Evolutionary conservation across 2,797 vertebrate species (phyloP).

Genomic region (Sebastes kiyomatsui): DNA sequence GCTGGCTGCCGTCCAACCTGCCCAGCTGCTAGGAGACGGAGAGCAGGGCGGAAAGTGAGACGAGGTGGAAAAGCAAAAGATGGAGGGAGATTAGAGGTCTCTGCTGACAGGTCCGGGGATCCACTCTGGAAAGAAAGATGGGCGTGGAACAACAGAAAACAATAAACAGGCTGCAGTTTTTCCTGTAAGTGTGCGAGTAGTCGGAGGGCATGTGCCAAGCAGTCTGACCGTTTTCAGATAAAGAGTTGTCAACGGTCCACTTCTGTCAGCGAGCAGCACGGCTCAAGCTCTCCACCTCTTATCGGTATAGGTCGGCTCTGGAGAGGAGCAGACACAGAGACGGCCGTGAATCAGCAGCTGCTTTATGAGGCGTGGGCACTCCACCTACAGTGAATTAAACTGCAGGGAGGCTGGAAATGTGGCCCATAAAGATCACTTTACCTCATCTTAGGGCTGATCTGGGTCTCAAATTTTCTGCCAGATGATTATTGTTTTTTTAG

Average conservation of each 20-base stretch:
- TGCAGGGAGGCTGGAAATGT: slow-evolving; percentile 27
- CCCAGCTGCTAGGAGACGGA: slow-evolving; percentile 53
- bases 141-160: slow-evolving; percentile 37
- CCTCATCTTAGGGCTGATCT: slow-evolving; percentile 20
- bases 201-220: slow-evolving; percentile 15
- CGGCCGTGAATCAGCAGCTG: slow-evolving; percentile 55
- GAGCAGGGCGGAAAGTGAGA: slow-evolving; percentile 50
- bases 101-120: slow-evolving; percentile 43
- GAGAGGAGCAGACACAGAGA: slow-evolving; percentile 33
- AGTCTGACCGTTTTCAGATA: slow-evolving; percentile 37
- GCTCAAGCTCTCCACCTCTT: slow-evolving; percentile 32
- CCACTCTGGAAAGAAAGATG: slow-evolving; percentile 36
- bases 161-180: slow-evolving; percentile 45
- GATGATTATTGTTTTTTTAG: slow-evolving; percentile 23
- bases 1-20: slow-evolving; percentile 59
- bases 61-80: slow-evolving; percentile 54
- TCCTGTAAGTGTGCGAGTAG: slow-evolving; percentile 34
- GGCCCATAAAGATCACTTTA: slow-evolving; percentile 32
- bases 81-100: slow-evolving; percentile 67
- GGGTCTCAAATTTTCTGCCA: slow-evolving; percentile 13
- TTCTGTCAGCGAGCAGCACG: slow-evolving; percentile 16
- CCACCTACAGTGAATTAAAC: slow-evolving; percentile 33
- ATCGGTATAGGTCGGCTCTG: slow-evolving; percentile 37
- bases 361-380: slow-evolving; percentile 32
- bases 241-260: slow-evolving; percentile 30